Conservation (phyloP, 2,113 vertebrate genomes). For the Ariopsis seemanni region DNA sequence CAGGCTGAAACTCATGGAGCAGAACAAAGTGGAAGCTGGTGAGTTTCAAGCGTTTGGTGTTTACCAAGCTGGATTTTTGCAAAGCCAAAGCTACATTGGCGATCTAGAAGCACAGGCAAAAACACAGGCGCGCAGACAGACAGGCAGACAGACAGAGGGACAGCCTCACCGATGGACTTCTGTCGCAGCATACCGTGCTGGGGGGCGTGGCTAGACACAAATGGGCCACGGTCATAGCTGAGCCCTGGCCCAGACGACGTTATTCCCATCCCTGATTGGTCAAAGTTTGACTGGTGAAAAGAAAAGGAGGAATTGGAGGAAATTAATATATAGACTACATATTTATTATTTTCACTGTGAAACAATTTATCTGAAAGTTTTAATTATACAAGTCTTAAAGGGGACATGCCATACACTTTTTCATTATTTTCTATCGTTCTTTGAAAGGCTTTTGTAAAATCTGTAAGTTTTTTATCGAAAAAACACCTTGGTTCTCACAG, state of each 20-base stretch:
- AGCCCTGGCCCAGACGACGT: constrained; percentile 74
- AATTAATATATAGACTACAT: neutral
- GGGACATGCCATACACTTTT: too few relatives aligned
- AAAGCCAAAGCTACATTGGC: constrained; percentile 19
- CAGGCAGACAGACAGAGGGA: constrained; percentile 69
- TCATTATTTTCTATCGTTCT: too few relatives aligned
- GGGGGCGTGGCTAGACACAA: constrained; percentile 76
- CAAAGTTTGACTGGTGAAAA: constrained; percentile 75
- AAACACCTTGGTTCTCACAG: too few relatives aligned
- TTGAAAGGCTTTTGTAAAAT: too few relatives aligned
- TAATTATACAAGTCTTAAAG: neutral
- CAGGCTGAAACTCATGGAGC: neutral
- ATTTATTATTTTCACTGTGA: neutral
- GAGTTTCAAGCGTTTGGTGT: neutral
- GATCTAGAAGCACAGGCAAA: constrained; percentile 59
- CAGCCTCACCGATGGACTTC: constrained; percentile 89
- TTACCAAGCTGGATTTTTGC: constrained; percentile 10
- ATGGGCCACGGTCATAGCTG: constrained; percentile 83
- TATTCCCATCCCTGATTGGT: constrained; percentile 77
- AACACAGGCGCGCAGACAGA: constrained; percentile 61
- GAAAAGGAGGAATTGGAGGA: constrained; percentile 14
- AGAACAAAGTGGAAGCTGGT: constrained; percentile 1
- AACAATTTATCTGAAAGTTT: neutral
- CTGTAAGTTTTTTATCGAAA: too few relatives aligned
- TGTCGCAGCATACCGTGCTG: constrained; percentile 86